Percentiles rank a stretch among this genome's conserved stretches.
These are phyloP conservation scores for Gymnoscopelus microlampas DNA, from an alignment of 2,797 vertebrate species.

Conservation along the genomic window DNA sequence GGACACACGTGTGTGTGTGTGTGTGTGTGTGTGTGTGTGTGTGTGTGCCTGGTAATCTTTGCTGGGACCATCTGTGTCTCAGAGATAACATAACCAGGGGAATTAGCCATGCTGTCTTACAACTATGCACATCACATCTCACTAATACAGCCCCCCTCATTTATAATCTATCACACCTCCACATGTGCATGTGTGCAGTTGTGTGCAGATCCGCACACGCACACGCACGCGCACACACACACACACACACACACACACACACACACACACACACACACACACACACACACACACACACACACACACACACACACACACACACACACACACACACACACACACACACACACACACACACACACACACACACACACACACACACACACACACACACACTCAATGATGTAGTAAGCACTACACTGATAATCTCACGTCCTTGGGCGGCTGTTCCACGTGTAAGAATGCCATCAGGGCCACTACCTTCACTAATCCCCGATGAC, in stretches of 20 bases:
- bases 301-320: too few species aligned
- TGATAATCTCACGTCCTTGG: conserved; percentile 69
- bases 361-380: too few species aligned
- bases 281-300: too few species aligned
- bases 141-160: conserved; percentile 70
- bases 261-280: too few species aligned
- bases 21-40: conserved; percentile 23
- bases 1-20: conserved; percentile 13
- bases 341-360: too few species aligned
- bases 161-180: conserved; percentile 70
- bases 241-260: too few species aligned
- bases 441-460: conserved; percentile 62
- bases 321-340: too few species aligned
- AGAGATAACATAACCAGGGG: conserved; percentile 75
- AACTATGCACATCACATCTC: conserved; percentile 67
- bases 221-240: too few species aligned
- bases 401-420: conserved; percentile 48
- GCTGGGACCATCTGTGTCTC: conserved; percentile 75
- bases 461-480: conserved; percentile 59
- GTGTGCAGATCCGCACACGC: conserved; percentile 6
- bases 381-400: too few species aligned
- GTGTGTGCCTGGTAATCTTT: conserved; percentile 64
- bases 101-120: conserved; percentile 78
- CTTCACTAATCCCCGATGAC: conserved; percentile 55
- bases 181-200: conserved; percentile 1